A percentile compares a stretch with the other conserved stretches of the same genome.
These are phyloP conservation scores for Maniola hyperantus DNA, from an alignment of 2,888 invertebrate species.

Conservation along the genomic window DNA sequence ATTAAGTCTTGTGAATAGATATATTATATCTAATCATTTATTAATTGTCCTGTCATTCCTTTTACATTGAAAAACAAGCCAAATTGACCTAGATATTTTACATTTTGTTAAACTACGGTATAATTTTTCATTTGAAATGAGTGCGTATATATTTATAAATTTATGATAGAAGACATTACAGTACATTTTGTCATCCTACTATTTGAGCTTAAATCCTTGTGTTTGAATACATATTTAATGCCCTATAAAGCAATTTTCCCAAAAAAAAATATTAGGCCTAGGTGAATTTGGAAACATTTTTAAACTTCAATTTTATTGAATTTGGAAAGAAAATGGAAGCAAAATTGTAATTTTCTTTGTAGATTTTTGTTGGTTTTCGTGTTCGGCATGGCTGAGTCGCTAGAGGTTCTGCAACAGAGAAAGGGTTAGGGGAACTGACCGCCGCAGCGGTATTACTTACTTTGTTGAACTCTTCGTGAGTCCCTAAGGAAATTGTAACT, in stretches of 20 bases:
- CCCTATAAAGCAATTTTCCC: not conserved
- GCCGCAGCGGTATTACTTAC: conserved; percentile 65
- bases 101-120: not conserved
- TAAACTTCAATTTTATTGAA: conserved; percentile 9
- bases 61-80: not conserved
- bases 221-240: conserved; percentile 1
- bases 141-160: not conserved
- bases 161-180: conserved; percentile 5
- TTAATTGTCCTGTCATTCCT: not conserved
- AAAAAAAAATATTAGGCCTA: not conserved
- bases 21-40: too few species aligned
- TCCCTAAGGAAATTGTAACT: conserved; percentile 77
- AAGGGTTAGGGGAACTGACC: conserved; percentile 45
- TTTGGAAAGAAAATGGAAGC: not conserved
- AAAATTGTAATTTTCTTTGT: conserved; percentile 6
- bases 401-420: conserved; percentile 63
- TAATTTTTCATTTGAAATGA: conserved; percentile 19
- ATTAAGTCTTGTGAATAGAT: not conserved
- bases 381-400: conserved; percentile 27
- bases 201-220: not conserved
- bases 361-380: conserved; percentile 16
- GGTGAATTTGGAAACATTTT: not conserved
- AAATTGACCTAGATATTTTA: not conserved
- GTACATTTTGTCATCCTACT: conserved; percentile 4
- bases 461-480: conserved; percentile 79